Base-by-base conservation (phyloP, 2,888 invertebrate genomes). In the Micoletzkya japonica region DNA sequence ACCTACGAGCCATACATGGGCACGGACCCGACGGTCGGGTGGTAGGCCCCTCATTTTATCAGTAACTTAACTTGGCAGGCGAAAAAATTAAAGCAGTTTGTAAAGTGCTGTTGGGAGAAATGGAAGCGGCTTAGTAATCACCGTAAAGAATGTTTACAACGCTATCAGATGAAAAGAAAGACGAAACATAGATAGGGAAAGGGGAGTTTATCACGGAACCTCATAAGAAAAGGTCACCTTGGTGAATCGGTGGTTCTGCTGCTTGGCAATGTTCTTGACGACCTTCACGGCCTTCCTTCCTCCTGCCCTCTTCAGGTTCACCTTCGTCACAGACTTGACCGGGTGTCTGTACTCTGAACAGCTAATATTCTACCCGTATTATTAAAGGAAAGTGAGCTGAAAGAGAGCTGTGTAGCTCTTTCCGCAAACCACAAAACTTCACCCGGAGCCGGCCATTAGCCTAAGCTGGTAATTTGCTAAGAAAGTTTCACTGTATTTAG, bases 201-300 rank as follows among this genome's bases (percentile, higher is more conserved):
- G 28, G 17, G 26, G 14, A 56, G 4, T 28, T 56, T 30, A n/a
- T 4, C 26, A 7, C 6, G 4, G 34, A 61, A 54, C 30, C n/a
- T n/a, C n/a, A 44, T 44, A 61, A 0, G 26, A 26, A 24, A 24
- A 52, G 54, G 39, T 30, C 36, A 72, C 72, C 64, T 70, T 72
- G 58, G 64, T 39, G 37, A 64, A 49, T 17, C 64, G 59, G 34
- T 58, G 52, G 28, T 66, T 64, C 10, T 69, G 59, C 68, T 70
- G 70, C 74, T 75, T 79, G 73, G 76, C 77, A 70, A 80, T 57
- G 34, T 63, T 57, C 60, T 74, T 71, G 70, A 76, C 74, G 37
- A 77, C 69, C n/a, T 64, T 56, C 54, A 72, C 44, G 56, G 71
- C 52, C 44, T 52, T 52, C 50, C 76, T 69, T 69, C 74, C 71